A percentile compares a stretch with the other conserved stretches of the same genome.
These are phyloP conservation scores for Drosophila hydei DNA, from an alignment of 1,140 invertebrate species.

Conservation along the genomic window DNA sequence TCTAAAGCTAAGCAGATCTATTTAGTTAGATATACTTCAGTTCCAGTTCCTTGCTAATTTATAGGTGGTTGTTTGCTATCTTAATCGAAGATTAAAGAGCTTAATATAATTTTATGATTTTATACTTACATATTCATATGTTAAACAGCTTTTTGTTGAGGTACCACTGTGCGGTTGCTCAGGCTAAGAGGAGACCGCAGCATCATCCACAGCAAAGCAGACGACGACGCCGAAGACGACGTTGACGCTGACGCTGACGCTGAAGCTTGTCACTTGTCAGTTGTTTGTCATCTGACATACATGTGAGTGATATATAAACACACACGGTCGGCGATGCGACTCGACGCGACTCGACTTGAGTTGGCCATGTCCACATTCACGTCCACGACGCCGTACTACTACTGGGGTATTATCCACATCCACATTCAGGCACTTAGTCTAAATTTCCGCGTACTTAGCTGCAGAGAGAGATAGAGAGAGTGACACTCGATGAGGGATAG, in stretches of 20 bases:
- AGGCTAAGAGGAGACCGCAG: slow-evolving; percentile 5
- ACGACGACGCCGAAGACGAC: slow-evolving; percentile 45
- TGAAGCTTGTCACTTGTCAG: slow-evolving; percentile 82
- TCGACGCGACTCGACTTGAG: slow-evolving; percentile 45
- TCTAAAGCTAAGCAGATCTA: too few relatives aligned
- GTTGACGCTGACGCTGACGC: slow-evolving; percentile 40
- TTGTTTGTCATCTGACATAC: slow-evolving; percentile 82
- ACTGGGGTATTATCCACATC: slow-evolving; percentile 48
- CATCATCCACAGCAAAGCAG: slow-evolving; percentile 44
- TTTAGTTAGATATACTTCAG: too few relatives aligned
- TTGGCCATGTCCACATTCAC: slow-evolving; percentile 54
- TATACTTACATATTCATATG: too few relatives aligned
- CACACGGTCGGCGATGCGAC: slow-evolving; percentile 56
- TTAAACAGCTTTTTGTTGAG: slow-evolving; percentile 2
- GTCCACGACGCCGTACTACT: slow-evolving; percentile 43
- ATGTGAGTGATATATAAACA: slow-evolving; percentile 82
- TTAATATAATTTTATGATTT: too few relatives aligned
- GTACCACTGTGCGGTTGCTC: slow-evolving; percentile 37
- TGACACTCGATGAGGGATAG: background rate
- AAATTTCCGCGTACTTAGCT: slow-evolving; percentile 76
- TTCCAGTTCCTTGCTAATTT: too few relatives aligned
- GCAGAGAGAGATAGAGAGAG: slow-evolving; percentile 5
- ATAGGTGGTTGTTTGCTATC: too few relatives aligned
- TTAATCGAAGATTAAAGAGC: too few relatives aligned
- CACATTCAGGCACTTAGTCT: slow-evolving; percentile 70